These are phyloP conservation scores for Conger conger DNA, from an alignment of 2,113 vertebrate genomes.

Conservation along the genomic window DNA sequence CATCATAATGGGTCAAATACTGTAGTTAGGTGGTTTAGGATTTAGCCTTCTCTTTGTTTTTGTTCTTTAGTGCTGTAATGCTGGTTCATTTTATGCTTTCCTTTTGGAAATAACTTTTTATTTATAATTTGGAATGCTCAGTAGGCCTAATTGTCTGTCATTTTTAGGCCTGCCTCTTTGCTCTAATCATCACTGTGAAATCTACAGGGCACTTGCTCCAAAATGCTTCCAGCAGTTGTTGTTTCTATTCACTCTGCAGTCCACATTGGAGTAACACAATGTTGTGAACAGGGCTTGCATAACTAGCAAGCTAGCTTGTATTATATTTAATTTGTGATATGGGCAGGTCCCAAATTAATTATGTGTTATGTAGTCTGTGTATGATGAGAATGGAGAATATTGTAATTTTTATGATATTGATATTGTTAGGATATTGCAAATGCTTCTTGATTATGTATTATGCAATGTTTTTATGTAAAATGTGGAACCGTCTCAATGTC, in stretches of 20 bases:
- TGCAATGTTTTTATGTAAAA: no score
- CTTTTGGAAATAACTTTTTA: neutral
- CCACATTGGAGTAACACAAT: neutral
- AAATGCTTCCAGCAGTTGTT: neutral
- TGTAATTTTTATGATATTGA: no score
- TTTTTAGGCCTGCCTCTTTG: neutral
- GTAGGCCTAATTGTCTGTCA: neutral
- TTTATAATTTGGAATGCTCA: neutral
- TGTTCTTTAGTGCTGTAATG: neutral
- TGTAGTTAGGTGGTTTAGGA: neutral
- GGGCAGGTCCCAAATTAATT: no score
- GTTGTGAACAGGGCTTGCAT: neutral
- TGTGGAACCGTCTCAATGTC: no score
- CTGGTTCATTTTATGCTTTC: neutral
- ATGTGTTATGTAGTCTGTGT: no score
- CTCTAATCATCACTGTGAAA: neutral
- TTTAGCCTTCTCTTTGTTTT: neutral
- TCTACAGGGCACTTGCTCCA: neutral
- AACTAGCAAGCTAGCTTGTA: neutral
- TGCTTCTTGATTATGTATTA: no score
- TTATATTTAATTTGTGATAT: no score
- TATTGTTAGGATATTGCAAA: no score
- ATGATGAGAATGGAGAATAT: no score
- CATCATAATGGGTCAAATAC: constrained; percentile 47
- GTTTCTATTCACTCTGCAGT: neutral